Percentiles rank a stretch among this genome's conserved stretches.
Evolutionary conservation across 1,140 invertebrate species (phyloP).

Genomic region (Euschistus heros): DNA sequence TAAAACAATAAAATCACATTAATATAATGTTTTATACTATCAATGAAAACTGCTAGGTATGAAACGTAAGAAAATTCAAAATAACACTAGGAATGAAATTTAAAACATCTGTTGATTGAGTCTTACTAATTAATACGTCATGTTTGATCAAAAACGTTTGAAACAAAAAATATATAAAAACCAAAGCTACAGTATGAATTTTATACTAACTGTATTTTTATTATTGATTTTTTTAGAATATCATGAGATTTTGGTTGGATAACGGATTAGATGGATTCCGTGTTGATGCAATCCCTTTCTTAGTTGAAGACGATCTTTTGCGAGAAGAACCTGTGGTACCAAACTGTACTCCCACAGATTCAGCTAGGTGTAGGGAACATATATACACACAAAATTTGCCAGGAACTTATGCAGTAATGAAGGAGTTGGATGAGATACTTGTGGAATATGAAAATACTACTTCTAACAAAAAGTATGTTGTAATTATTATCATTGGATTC

Average conservation of each 20-base stretch:
- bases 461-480: neutral
- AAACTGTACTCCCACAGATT: slow-evolving; percentile 29
- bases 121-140: too few species aligned
- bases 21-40: too few species aligned
- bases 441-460: neutral
- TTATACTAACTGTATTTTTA: too few species aligned
- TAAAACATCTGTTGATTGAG: too few species aligned
- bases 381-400: slow-evolving; percentile 50
- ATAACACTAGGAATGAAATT: too few species aligned
- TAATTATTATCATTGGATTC: neutral
- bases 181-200: too few species aligned
- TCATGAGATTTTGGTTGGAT: slow-evolving; percentile 49
- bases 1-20: too few species aligned
- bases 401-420: slow-evolving; percentile 47
- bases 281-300: slow-evolving; percentile 45
- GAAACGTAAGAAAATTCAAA: too few species aligned
- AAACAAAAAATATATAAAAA: too few species aligned
- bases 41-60: too few species aligned
- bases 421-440: neutral
- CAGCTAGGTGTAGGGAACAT: slow-evolving; percentile 37
- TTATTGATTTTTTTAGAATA: slow-evolving; percentile 22
- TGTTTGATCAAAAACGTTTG: too few species aligned
- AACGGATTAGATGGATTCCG: slow-evolving; percentile 60
- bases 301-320: slow-evolving; percentile 37
- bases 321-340: neutral